Conservation (phyloP, 2,113 vertebrate genomes). For the Hemicordylus capensis region DNA sequence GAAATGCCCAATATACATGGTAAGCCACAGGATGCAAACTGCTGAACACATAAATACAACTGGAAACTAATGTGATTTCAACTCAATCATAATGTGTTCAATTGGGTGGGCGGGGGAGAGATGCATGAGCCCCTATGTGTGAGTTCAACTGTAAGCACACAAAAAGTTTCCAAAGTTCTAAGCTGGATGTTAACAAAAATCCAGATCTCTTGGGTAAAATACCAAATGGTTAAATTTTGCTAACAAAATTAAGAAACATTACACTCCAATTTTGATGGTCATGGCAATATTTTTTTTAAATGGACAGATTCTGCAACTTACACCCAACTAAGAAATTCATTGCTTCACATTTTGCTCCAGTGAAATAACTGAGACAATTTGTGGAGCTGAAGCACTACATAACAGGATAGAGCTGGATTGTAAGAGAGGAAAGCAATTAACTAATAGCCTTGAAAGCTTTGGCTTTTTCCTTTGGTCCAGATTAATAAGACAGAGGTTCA, state of each 20-base stretch:
- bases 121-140: background rate
- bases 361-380: background rate
- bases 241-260: background rate
- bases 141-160: background rate
- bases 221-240: background rate
- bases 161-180: background rate
- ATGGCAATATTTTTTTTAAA: background rate
- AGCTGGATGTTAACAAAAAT: background rate
- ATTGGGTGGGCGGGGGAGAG: background rate
- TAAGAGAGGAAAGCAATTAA: constrained; percentile 3
- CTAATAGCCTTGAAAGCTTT: background rate
- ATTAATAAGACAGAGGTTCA: background rate
- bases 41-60: background rate
- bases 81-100: background rate
- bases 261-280: constrained; percentile 16
- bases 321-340: background rate
- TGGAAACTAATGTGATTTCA: background rate
- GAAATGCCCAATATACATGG: background rate
- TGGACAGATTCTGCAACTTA: background rate
- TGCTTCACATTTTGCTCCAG: accelerated
- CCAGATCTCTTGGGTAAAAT: background rate
- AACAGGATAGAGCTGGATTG: background rate
- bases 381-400: background rate
- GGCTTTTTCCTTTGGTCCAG: background rate
- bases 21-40: background rate